Evolutionary conservation across 2,888 invertebrate species (phyloP).

Genomic region (Druceiella hillmani): DNA sequence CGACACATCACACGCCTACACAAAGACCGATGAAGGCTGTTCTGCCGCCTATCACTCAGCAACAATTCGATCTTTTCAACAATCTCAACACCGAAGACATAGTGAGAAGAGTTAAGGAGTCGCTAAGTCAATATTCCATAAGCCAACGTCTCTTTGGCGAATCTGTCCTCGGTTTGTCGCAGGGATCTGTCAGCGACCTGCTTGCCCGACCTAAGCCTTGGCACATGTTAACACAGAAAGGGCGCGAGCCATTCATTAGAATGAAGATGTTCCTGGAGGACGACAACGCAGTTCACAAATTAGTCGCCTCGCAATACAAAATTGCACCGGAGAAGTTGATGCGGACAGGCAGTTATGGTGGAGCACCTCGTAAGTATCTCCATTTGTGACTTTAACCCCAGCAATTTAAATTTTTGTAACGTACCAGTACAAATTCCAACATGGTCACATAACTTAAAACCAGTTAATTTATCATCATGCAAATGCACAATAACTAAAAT

Average conservation of each 20-base stretch:
- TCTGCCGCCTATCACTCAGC: slow-evolving; percentile 95
- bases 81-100: slow-evolving; percentile 98
- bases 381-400: no score
- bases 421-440: no score
- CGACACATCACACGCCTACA: slow-evolving; percentile 76
- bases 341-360: slow-evolving; percentile 92
- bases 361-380: slow-evolving; percentile 66
- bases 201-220: slow-evolving; percentile 97
- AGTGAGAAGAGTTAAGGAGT: slow-evolving; percentile 93
- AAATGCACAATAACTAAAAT: no score
- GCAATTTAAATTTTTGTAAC: no score
- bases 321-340: slow-evolving; percentile 96
- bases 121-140: slow-evolving; percentile 91
- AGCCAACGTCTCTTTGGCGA: slow-evolving; percentile 98
- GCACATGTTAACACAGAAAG: slow-evolving; percentile 98
- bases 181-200: slow-evolving; percentile 96
- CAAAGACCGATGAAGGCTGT: slow-evolving; percentile 94
- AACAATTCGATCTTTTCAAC: slow-evolving; percentile 97
- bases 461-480: no score
- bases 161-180: slow-evolving; percentile 92
- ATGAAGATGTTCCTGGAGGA: slow-evolving; percentile 98
- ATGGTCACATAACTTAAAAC: no score
- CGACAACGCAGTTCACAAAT: slow-evolving; percentile 90
- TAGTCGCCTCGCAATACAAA: slow-evolving; percentile 96
- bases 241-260: slow-evolving; percentile 92